Evolutionary conservation across 1,140 invertebrate species (phyloP), one percentile per base, ranked within the genome.

Genomic region (Nasonia longicornis): DNA sequence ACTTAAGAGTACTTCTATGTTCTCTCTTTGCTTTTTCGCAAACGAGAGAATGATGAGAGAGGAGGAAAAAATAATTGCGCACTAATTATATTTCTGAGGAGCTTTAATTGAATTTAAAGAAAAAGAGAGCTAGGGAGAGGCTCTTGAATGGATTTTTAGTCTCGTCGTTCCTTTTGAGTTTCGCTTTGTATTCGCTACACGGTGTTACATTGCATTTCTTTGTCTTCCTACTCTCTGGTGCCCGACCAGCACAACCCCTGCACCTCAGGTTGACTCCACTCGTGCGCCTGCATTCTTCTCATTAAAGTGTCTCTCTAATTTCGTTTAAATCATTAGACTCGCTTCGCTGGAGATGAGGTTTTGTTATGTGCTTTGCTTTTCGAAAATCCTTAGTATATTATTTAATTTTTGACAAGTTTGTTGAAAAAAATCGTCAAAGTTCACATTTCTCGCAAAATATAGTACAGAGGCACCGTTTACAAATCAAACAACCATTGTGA

Each of bases 231-330:
- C 4, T 67, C 64, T 82, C 35, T 76, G 14, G 45, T 48, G 45
- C 12, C 45, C 14, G 14, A 48, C 2, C 12, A 48, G 45, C 38
- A 42, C 8, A 42, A 48, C 12, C 45, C 22, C n/a, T 16, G 29
- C 16, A 20, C 16, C 63, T n/a, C 58, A 42, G 58, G 63, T 26
- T 70, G 66, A 52, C 69, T 52, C 63, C 10, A 66, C 52, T 75
- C 69, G 45, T 3, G 31, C n/a, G 20, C 63, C 26, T 64, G 38
- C 48, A 72, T 79, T 83, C 79, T 80, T 78, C 74, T 76, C 66
- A 79, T 77, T 76, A 81, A 74, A 81, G 73, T 75, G 74, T 31
- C 71, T 80, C 82, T 83, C 64, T 81, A 81, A 83, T 79, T 79
- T 76, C 42, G 38, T 71, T 66, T 67, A 71, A 83, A 76, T 26